These are phyloP conservation scores for Salticus scenicus DNA, from an alignment of 2,888 invertebrate species.

Conservation along the genomic window DNA sequence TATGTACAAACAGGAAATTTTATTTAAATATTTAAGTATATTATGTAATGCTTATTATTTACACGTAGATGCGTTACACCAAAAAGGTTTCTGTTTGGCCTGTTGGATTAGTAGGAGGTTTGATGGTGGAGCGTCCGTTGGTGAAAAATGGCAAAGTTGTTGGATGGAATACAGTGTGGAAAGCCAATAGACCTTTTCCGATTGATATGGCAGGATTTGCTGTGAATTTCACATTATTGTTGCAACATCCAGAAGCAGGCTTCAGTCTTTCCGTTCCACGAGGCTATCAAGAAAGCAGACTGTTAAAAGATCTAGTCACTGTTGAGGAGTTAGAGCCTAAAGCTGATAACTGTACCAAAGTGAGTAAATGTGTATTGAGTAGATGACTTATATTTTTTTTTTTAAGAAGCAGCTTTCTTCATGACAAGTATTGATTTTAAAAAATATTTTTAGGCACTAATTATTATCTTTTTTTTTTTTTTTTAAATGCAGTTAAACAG, in stretches of 20 bases:
- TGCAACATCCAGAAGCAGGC: slow-evolving; percentile 83
- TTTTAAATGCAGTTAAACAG: too few species aligned
- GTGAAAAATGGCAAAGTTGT: slow-evolving; percentile 82
- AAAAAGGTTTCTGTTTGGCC: slow-evolving; percentile 76
- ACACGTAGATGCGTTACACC: slow-evolving; percentile 77
- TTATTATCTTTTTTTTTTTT: too few species aligned
- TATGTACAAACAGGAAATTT: too few species aligned
- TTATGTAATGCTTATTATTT: too few species aligned
- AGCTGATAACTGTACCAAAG: slow-evolving; percentile 91
- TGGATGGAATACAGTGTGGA: slow-evolving; percentile 86
- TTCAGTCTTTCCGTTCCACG: slow-evolving; percentile 90
- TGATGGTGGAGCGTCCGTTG: slow-evolving; percentile 92
- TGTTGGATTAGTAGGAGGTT: slow-evolving; percentile 95
- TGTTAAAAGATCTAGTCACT: slow-evolving; percentile 83
- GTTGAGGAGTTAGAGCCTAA: slow-evolving; percentile 89
- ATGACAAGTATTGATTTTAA: too few species aligned
- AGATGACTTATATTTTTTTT: neutral
- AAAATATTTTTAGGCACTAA: too few species aligned
- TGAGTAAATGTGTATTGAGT: slow-evolving; percentile 73
- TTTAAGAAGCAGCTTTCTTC: too few species aligned
- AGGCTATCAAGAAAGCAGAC: slow-evolving; percentile 92
- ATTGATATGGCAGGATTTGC: slow-evolving; percentile 99
- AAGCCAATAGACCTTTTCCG: slow-evolving; percentile 87
- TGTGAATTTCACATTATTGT: slow-evolving; percentile 85
- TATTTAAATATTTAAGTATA: too few species aligned